Evolutionary conservation across 2,888 invertebrate genomes (phyloP).

Genomic region (Ypsolopha scabrella): DNA sequence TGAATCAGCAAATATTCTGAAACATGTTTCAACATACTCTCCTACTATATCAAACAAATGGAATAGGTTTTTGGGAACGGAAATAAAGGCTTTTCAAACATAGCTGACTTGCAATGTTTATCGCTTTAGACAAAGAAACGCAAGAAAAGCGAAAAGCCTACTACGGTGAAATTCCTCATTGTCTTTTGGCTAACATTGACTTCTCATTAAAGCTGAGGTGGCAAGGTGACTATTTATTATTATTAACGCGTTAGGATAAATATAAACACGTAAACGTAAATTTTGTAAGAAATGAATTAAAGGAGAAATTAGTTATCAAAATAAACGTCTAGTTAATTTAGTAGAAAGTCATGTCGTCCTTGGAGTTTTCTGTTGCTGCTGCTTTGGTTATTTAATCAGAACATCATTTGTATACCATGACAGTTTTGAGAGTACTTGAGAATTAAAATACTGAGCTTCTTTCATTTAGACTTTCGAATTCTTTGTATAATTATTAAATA

Average conservation of each 20-base stretch:
- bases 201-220: not conserved
- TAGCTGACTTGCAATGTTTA: not conserved
- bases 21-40: no score
- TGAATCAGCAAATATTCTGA: no score
- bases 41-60: no score
- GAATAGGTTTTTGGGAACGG: no score
- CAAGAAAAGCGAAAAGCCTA: not conserved
- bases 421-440: not conserved
- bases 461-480: not conserved
- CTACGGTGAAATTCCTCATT: not conserved
- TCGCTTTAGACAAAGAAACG: not conserved
- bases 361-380: not conserved
- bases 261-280: not conserved
- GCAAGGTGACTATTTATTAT: no score
- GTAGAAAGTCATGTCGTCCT: constrained; percentile 1
- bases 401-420: not conserved
- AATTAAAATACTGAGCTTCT: not conserved
- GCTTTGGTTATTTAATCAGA: not conserved
- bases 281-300: no score
- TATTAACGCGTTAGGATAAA: no score
- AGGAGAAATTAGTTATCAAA: not conserved
- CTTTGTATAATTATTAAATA: not conserved
- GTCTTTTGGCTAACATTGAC: not conserved
- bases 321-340: not conserved
- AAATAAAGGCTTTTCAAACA: not conserved